phyloP scores from a whole-genome alignment of 2,888 invertebrate genomes.

The Diplolepis rosae region DNA sequence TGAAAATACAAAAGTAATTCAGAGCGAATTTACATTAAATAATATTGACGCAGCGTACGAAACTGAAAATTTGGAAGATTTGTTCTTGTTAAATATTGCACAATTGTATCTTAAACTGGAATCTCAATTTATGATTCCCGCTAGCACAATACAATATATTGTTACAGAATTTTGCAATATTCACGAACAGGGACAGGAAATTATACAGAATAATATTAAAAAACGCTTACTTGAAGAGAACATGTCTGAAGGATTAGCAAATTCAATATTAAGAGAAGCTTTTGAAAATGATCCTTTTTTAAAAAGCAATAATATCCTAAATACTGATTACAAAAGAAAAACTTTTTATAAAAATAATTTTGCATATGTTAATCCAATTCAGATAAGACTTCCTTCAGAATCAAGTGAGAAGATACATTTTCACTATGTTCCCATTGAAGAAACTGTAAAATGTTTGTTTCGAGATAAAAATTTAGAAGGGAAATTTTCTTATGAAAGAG shows the following conservation, averaged over 20 bases:
- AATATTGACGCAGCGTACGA: not conserved
- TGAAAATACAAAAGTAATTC: not conserved
- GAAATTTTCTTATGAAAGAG: not conserved
- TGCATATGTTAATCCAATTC: constrained; percentile 37
- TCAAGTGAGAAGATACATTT: constrained; percentile 11
- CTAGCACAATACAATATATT: constrained; percentile 46
- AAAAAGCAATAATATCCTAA: not conserved
- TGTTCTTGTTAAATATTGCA: constrained; percentile 33
- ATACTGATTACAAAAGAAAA: constrained; percentile 38
- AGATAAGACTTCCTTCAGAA: not conserved
- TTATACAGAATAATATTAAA: constrained; percentile 34
- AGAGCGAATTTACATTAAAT: not conserved
- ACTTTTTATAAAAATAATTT: constrained; percentile 42
- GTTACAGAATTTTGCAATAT: constrained; percentile 39
- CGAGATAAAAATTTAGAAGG: constrained; percentile 28
- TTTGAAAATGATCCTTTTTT: constrained; percentile 34
- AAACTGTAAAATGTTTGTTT: constrained; percentile 29
- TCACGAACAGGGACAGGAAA: constrained; percentile 34
- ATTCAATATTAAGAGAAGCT: constrained; percentile 36
- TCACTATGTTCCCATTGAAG: constrained; percentile 31
- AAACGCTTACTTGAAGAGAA: constrained; percentile 27
- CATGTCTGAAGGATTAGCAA: constrained; percentile 27
- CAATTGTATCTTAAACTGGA: constrained; percentile 49
- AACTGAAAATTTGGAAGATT: not conserved
- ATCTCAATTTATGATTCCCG: constrained; percentile 44